phyloP scores from a whole-genome alignment of 1,140 invertebrate genomes.

The Panagrolaimus sp. region DNA sequence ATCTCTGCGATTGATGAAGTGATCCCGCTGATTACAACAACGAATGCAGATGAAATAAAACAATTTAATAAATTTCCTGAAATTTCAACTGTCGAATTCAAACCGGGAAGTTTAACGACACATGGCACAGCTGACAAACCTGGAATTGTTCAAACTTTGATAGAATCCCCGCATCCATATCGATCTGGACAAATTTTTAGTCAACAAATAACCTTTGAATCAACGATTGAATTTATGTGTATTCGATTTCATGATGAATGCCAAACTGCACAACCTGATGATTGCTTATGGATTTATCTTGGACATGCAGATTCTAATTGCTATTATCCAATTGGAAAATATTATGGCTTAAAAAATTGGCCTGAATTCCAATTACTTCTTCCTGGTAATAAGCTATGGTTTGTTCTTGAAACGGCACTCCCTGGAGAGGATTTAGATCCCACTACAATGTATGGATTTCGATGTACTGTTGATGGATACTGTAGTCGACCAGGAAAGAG shows the following conservation, averaged over 20 bases:
- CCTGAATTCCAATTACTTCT: slow-evolving; percentile 76
- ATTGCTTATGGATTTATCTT: slow-evolving; percentile 74
- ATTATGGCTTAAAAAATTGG: slow-evolving; percentile 72
- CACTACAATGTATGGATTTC: slow-evolving; percentile 46
- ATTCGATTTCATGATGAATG: slow-evolving; percentile 86
- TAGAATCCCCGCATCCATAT: slow-evolving; percentile 95
- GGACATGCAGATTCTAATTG: slow-evolving; percentile 15
- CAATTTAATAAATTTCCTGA: slow-evolving; percentile 14
- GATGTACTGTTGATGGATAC: slow-evolving; percentile 51
- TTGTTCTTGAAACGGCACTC: slow-evolving; percentile 36
- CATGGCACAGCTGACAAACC: slow-evolving; percentile 27
- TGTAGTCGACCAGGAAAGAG: neutral
- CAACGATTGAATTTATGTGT: slow-evolving; percentile 79
- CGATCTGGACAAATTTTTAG: slow-evolving; percentile 78
- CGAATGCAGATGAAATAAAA: slow-evolving; percentile 26
- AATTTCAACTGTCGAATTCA: neutral
- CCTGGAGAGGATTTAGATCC: slow-evolving; percentile 22
- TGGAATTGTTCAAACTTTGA: slow-evolving; percentile 68
- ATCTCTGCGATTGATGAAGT: slow-evolving; percentile 82
- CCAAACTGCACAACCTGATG: slow-evolving; percentile 85
- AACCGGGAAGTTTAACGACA: slow-evolving; percentile 9
- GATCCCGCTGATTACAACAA: slow-evolving; percentile 74
- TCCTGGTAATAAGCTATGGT: slow-evolving; percentile 65
- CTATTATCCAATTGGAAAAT: slow-evolving; percentile 69
- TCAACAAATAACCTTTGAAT: slow-evolving; percentile 77